Evolutionary conservation across 2,113 vertebrate species (phyloP).

Genomic region (Peromyscus maniculatus): DNA sequence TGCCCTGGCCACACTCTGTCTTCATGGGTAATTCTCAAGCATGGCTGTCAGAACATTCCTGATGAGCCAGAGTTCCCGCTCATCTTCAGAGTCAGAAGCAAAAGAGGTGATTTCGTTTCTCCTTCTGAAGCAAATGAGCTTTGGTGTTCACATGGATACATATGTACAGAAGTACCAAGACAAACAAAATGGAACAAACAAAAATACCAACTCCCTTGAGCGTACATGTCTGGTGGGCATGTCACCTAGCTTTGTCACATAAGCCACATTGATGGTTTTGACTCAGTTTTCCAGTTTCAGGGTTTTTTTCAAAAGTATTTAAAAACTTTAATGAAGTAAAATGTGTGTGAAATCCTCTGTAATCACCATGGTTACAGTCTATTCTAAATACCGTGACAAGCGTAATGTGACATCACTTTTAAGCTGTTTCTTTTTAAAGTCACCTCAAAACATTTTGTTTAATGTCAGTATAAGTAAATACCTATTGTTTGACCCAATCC

Average conservation of each 20-base stretch:
- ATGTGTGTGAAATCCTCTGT: background rate
- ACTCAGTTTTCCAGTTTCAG: constrained; percentile 1
- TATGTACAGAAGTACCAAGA: background rate
- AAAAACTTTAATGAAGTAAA: constrained; percentile 45
- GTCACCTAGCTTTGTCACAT: background rate
- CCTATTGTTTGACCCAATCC: background rate
- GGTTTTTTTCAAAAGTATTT: constrained; percentile 11
- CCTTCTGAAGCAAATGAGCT: background rate
- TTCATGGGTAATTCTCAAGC: background rate
- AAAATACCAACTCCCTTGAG: background rate
- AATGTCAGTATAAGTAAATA: constrained; percentile 13
- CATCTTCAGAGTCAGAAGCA: background rate
- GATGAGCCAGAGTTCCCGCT: background rate
- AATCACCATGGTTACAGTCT: background rate
- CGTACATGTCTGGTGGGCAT: background rate
- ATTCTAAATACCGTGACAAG: constrained; percentile 19
- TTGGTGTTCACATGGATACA: constrained; percentile 24
- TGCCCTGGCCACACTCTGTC: background rate
- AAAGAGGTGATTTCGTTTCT: constrained; percentile 19
- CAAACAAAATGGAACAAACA: background rate
- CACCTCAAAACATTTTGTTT: background rate
- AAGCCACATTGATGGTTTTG: background rate
- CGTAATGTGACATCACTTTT: constrained; percentile 11
- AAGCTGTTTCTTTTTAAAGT: constrained; percentile 14
- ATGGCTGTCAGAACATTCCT: background rate